Base-by-base conservation (phyloP, 2,797 vertebrate genomes). In the Poecilia wingei region DNA sequence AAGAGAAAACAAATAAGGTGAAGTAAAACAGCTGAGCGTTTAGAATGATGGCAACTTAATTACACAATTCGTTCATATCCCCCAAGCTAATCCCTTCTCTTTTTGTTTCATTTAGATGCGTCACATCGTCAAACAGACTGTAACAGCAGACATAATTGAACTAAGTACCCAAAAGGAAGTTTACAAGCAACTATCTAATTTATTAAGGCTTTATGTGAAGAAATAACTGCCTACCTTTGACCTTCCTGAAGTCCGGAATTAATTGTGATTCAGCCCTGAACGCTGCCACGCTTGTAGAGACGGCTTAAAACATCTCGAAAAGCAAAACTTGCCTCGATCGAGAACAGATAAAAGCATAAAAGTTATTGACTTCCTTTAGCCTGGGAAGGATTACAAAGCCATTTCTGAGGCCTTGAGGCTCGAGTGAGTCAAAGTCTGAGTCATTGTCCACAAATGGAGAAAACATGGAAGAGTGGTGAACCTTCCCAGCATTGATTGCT, bases 1-100 rank as follows among this genome's bases (percentile, higher is more conserved):
- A 91, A 89, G 77, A 45, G 76, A 20, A 45, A 79, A 82, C 78
- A 61, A 88, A 85, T 75, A 69, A 86, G 84, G 41, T 61, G 66
- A 81, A 82, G 81, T 74, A 72, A 86, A 86, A 53, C 82, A 81
- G 77, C 72, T 20, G 77, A 25, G 85, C 83, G 51, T 78, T 39
- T 75, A 75, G 57, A 64, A 53, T 28, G 76, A 77, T 33, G 51
- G 46, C 45, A 51, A 45, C 43, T 28, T 76, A 49, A 77, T 59
- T 77, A 86, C 61, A 64, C 73, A 18, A 79, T 45, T 31, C 59
- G 25, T 53, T 25, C 10, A 84, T 81, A 80, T 69, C 59, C 28
- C 31, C 39, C 68, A 83, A 39, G 76, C 22, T 14, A 39, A 39
- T 59, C 12, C 1, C 18, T 64, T 6, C 59, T 64, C 6, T 31